Conservation (phyloP, 2,113 vertebrate genomes). For the Lynx canadensis region DNA sequence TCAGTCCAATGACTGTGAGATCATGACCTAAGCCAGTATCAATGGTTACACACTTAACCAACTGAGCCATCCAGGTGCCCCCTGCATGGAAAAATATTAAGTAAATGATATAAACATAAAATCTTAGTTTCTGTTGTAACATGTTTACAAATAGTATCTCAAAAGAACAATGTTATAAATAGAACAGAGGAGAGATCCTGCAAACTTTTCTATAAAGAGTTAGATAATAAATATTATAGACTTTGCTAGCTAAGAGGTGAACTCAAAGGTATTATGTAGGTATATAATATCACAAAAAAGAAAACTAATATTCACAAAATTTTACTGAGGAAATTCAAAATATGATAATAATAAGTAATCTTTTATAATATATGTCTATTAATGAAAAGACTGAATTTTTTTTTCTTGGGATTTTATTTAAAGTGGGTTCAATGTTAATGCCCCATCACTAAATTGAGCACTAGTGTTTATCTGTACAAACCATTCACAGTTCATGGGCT, state of each 20-base stretch:
- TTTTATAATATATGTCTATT: background rate
- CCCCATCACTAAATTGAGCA: background rate
- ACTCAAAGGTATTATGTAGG: background rate
- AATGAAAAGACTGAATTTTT: background rate
- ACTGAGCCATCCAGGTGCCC: too few species aligned
- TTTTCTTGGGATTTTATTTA: background rate
- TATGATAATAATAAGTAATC: background rate
- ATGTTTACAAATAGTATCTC: background rate
- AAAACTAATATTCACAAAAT: background rate
- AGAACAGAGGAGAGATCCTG: background rate
- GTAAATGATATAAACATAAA: background rate
- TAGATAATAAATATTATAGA: background rate
- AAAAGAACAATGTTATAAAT: background rate
- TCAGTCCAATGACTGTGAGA: too few species aligned
- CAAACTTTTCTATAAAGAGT: background rate
- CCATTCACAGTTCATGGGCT: background rate
- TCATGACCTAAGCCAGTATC: too few species aligned
- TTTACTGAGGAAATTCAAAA: background rate
- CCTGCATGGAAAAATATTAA: background rate
- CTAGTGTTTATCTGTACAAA: background rate
- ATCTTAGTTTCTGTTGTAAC: background rate
- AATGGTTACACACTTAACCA: too few species aligned
- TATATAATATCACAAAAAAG: background rate
- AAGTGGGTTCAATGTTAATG: background rate
- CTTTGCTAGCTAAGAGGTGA: background rate